Base-by-base conservation (phyloP, 2,888 invertebrate genomes). In the Lasioglossum oenotherae region DNA sequence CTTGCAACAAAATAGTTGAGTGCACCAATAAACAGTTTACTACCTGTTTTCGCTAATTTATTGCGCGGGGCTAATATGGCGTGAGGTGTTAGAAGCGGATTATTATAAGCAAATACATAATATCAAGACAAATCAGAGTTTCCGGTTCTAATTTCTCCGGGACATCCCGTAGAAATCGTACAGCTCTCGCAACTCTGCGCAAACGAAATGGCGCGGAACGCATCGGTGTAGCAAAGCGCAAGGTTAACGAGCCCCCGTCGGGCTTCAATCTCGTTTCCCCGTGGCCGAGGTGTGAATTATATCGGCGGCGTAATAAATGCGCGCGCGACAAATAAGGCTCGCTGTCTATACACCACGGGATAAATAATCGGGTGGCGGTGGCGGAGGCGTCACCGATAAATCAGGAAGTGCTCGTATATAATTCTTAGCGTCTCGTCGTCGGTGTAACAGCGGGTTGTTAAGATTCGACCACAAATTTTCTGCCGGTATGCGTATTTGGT, bases 401-500 rank as follows among this genome's bases (percentile, higher is more conserved):
- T 86, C 82, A 86, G 74, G n/a, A 64, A 60, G 46, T 41, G 74
- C 53, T 57, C 80, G 82, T 86, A 72, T 80, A 80, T 87, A 86
- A 80, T 86, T 82, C 74, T 75, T 23, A 75, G 75, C 72, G 79
- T 86, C 80, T 31, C 79, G 80, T 67, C 67, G 67, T 31, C 35
- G 60, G 64, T 78, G 84, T 79, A 87, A 87, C 82, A 80, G 87
- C 87, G 90, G 89, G 90, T 88, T 87, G 88, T 86, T 86, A 87
- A 89, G 86, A 89, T 83, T 82, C 83, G 86, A 83, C 78, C 82
- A 91, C 82, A 88, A 91, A 89, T 89, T 90, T 91, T 87, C 89
- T 74, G 81, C 80, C 90, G 87, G 90, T 89, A 90, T 79, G 75
- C 67, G 85, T 92, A 92, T 92, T 91, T 92, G 92, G 92, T 92